Conservation (phyloP, 92 coral and sea anemone species). For the Siderastrea siderea region DNA sequence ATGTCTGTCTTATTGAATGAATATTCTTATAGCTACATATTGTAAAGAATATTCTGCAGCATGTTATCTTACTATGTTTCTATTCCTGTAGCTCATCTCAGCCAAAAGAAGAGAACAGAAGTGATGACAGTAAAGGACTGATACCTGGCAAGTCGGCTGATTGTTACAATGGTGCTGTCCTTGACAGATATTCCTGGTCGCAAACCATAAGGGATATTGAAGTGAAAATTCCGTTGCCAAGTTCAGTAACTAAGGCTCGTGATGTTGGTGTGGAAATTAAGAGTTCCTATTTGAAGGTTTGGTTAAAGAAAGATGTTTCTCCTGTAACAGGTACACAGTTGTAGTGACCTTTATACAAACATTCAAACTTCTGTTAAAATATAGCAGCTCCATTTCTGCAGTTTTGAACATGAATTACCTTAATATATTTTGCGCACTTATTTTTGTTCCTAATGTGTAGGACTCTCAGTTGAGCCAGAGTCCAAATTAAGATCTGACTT, state of each 20-base stretch:
- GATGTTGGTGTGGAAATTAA: slow-evolving; percentile 94
- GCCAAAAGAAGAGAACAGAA: not conserved
- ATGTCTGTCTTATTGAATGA: no score
- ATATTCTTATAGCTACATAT: no score
- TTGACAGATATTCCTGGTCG: slow-evolving; percentile 94
- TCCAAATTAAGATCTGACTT: no score
- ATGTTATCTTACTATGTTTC: not conserved
- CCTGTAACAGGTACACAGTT: slow-evolving; percentile 64
- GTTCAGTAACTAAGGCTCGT: slow-evolving; percentile 80
- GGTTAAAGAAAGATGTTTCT: slow-evolving; percentile 79
- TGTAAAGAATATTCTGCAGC: no score
- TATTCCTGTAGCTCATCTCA: not conserved
- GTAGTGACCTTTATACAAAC: no score
- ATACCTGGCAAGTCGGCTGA: slow-evolving; percentile 91
- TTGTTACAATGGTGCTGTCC: slow-evolving; percentile 94
- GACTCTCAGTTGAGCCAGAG: no score
- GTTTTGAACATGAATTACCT: no score
- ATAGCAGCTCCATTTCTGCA: no score
- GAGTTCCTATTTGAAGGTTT: slow-evolving; percentile 80
- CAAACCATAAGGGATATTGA: slow-evolving; percentile 94
- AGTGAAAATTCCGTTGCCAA: slow-evolving; percentile 89
- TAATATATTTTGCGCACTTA: no score
- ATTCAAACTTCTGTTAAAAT: no score
- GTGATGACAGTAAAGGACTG: slow-evolving; percentile 54
- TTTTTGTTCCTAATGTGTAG: no score